Base-by-base conservation (phyloP, 1,140 invertebrate genomes). In the Neuroterus valhalla region DNA sequence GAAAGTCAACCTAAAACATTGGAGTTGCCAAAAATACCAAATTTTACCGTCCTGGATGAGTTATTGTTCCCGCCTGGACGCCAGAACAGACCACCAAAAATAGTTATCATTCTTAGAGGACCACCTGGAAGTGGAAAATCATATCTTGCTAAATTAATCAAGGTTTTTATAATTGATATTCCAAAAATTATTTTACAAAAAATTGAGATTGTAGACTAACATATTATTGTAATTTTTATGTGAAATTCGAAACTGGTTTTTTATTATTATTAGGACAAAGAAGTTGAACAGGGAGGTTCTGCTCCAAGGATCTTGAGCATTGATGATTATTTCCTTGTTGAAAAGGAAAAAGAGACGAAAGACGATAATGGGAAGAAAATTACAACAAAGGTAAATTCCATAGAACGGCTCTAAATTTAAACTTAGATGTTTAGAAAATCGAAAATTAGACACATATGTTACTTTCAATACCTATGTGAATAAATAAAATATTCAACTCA, bases 311-410 rank as follows among this genome's bases (percentile, higher is more conserved):
- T 99, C 82, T 92, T 99, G 69, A 97, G 96, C 77, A 92, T 99
- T 50, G 97, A 99, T 89, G 97, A 99, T 91, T 99, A 99, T 88
- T 99, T 98, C 83, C 95, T 98, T 90, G 94, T 95, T 55, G 97
- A 98, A 91, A 93, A 94, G 67, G 97, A 98, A 88, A 94, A 94
- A 80, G 93, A 94, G 83, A 92, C 94, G 77, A 92, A 92, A 42
- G 96, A 97, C 85, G 93, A 95, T 78, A 96, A 95, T 71, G 96
- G 96, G 14, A 96, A 95, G 83, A 94, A 92, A 86, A 88, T 94
- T 8, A 93, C 90, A 74, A 89, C 91, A 48, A 94, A 93, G 90
- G 93, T 94, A 85, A 75, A 76, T 80, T 43, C 62, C 2, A 45
- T 46, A 68, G 38, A 21, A n/a, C n/a, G n/a, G n/a, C n/a, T n/a